A percentile compares a stretch with the other conserved stretches of the same genome.
These are phyloP conservation scores for Ophiodon elongatus DNA, from an alignment of 2,113 vertebrate species.

Conservation along the genomic window DNA sequence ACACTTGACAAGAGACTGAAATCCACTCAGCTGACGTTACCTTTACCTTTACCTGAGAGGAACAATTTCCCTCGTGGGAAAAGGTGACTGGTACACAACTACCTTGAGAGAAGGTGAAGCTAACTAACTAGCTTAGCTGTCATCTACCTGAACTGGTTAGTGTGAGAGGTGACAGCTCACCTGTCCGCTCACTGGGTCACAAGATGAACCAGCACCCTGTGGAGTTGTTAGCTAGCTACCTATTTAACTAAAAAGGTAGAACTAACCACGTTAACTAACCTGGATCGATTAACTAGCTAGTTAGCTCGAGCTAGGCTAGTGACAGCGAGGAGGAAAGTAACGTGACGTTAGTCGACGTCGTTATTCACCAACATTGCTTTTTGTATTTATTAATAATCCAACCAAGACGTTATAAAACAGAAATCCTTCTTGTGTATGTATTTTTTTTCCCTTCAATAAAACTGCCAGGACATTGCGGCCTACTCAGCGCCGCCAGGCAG, in stretches of 20 bases:
- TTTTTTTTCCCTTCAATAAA: not conserved
- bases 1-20: not conserved
- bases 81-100: not conserved
- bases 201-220: not conserved
- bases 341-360: no score
- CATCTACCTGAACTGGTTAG: not conserved
- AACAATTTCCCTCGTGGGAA: not conserved
- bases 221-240: not conserved
- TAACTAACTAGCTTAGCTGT: no score
- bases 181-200: not conserved
- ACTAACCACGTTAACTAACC: not conserved
- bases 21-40: not conserved
- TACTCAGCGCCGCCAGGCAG: constrained; percentile 39
- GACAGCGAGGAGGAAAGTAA: constrained; percentile 24
- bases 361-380: not conserved
- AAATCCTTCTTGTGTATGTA: no score
- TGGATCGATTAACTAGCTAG: not conserved
- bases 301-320: constrained; percentile 27
- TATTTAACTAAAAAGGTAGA: not conserved
- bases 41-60: not conserved
- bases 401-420: not conserved
- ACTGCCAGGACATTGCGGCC: constrained; percentile 40
- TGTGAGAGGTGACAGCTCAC: constrained; percentile 9
- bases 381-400: not conserved
- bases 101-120: not conserved